Evolutionary conservation across 23 tunicate species (phyloP), one percentile per base, ranked within the genome.

Genomic region (Ciona savignyi): DNA sequence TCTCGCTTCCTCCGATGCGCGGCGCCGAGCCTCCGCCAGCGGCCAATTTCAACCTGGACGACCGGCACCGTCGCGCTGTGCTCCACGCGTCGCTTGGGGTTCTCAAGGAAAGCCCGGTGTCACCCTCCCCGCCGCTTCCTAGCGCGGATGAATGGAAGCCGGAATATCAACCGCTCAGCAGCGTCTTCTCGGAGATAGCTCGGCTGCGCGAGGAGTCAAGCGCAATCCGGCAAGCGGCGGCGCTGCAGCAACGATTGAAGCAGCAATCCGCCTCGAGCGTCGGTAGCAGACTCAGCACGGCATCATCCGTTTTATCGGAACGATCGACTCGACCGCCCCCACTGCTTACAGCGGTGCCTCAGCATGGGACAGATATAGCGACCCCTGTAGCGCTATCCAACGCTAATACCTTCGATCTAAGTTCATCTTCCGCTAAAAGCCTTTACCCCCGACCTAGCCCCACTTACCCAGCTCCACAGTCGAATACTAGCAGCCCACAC

Each of bases 181-280:
- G 86, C 51, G 96, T 88, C 19, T 88, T 88, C 51, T 73, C 87
- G 25, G 87, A 88, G 62, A 68, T 77, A 60, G 86, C 83, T 9
- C 74, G 83, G 33, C 31, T 88, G 20, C 65, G 86, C 4, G 96
- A 82, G 26, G 86, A 76, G 22, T 62, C 79, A 60, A 64, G 49
- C 60, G 81, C 88, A 1, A 70, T 74, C 27, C 49, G 68, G 23
- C 78, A 74, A 27, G 69, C 78, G 29, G 71, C 87, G 22, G 62
- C 61, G 22, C 30, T 62, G 30, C 74, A 82, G 56, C 76, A 72
- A 35, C 15, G 28, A 4, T 11, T 4, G 4, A 25, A n/a, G 26
- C 76, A 49, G 32, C 63, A 72, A 29, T 49, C 49, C 32, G 63
- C 64, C 2, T 29, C 61, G n/a, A 63, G 67, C 27, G 22, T 63